Base-by-base conservation (phyloP, 1,140 invertebrate species). In the Papilio aristodemus region DNA sequence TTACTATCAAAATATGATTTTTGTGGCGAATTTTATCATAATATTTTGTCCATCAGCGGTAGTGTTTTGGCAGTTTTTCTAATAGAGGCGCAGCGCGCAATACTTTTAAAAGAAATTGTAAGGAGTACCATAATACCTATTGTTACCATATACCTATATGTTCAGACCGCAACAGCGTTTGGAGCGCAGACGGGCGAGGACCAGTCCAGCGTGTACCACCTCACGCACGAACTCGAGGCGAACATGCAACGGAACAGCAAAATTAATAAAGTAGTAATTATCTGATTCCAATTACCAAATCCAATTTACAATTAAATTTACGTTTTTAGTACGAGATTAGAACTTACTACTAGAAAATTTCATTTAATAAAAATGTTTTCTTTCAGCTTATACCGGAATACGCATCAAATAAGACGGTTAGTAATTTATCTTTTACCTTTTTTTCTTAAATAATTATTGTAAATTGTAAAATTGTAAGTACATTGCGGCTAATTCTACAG, bases 161-260 rank as follows among this genome's bases (percentile, higher is more conserved):
- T 59, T 3, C 25, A 59, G 46, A 10, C 27, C 32, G 57, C 57
- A 8, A 32, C 57, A 13, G 25, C 36, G 25, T 59, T 4, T 59
- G 57, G 8, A 41, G 9, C 39, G 9, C 25, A 19, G 19, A 13
- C 54, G 11, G 9, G 11, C n/a, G 54, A 58, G 11, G 54, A 58
- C 54, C 54, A 58, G 25, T 7, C 25, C 54, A 58, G 54, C 54
- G 54, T 58, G 27, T 58, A 32, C 13, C 54, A 58, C 7, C 54
- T 58, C n/a, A 59, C 57, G 0, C 57, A 14, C 8, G 57, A 59
- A 0, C 19, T 59, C 8, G 57, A 59, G 14, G 57, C 27, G 5
- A 59, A 36, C 0, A 7, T 59, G 27, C 5, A 59, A 7, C 27
- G 32, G 22, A 27, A 36, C 13, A 58, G 27, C 27, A 59, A 36